Base-by-base conservation (phyloP, 1,140 invertebrate genomes). In the Holcopasites calliopsidis region DNA sequence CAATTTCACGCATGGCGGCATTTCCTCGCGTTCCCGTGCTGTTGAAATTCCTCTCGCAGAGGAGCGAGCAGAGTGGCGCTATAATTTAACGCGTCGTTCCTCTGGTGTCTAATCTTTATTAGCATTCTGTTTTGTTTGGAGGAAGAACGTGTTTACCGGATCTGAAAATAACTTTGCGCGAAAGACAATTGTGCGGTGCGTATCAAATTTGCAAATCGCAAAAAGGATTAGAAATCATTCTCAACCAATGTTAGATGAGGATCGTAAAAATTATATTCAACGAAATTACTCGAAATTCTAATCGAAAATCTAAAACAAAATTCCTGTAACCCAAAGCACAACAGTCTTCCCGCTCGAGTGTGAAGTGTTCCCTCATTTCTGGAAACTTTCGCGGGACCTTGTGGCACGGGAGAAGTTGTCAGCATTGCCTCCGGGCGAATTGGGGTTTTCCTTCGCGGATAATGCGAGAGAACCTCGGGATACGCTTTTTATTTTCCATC, bases 401-500 rank as follows among this genome's bases (percentile, higher is more conserved):
- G 50, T 16, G 54, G 23, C 23, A 31, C 66, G 38, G 31, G n/a
- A 26, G 23, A 57, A 33, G 54, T 70, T 60, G 38, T 35, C 26
- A 26, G 50, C 8, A 21, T n/a, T n/a, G 21, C 44, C 16, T 7
- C 23, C 8, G 65, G 35, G 33, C 18, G 33, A 40, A 62, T 50
- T 18, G 33, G n/a, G 23, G 11, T 64, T 64, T 40, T 13, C 58
- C 3, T 47, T 64, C 58, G 31, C n/a, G 60, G 18, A 42, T 42
- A 40, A 64, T 33, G 47, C 47, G 8, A 6, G 13, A 1, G 58
- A 62, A 50, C 64, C 35, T 40, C 47, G 7, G 11, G 35, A 13
- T 33, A 21, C 8, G 26, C 58, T 42, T 73, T 49, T 64, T 73
- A 73, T 54, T 73, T 50, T 54, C 47, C 60, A 54, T 28, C 26